Percentiles rank a stretch among this genome's conserved stretches.
Evolutionary conservation across 2,888 invertebrate species (phyloP).

Genomic region (Tipula helvola): DNA sequence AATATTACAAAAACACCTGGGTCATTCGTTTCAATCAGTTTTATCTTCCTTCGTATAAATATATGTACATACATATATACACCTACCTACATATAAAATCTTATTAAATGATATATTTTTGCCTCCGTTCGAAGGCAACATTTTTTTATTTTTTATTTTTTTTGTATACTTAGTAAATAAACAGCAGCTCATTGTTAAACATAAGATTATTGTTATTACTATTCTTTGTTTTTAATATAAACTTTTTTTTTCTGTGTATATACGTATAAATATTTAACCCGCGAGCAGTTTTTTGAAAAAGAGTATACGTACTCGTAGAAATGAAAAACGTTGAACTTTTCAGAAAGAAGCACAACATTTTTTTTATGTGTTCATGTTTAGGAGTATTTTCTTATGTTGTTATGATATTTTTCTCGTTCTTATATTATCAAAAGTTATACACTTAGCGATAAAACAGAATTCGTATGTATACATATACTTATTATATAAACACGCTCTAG

Average conservation of each 20-base stretch:
- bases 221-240: neutral
- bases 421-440: neutral
- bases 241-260: neutral
- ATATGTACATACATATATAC: neutral
- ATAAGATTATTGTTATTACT: neutral
- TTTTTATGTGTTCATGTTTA: neutral
- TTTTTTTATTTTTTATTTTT: neutral
- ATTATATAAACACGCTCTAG: neutral
- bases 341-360: neutral
- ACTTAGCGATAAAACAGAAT: neutral
- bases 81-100: neutral
- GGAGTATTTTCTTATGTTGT: neutral
- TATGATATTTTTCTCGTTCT: neutral
- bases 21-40: neutral
- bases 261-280: neutral
- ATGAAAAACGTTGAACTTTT: neutral
- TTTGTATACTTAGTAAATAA: neutral
- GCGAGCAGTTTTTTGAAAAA: neutral
- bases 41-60: neutral
- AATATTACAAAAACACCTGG: neutral
- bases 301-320: neutral
- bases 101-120: neutral
- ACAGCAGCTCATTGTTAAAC: neutral
- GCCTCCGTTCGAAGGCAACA: neutral
- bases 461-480: neutral